phyloP scores from a whole-genome alignment of 2,797 vertebrate genomes.

The Apogon talboti region DNA sequence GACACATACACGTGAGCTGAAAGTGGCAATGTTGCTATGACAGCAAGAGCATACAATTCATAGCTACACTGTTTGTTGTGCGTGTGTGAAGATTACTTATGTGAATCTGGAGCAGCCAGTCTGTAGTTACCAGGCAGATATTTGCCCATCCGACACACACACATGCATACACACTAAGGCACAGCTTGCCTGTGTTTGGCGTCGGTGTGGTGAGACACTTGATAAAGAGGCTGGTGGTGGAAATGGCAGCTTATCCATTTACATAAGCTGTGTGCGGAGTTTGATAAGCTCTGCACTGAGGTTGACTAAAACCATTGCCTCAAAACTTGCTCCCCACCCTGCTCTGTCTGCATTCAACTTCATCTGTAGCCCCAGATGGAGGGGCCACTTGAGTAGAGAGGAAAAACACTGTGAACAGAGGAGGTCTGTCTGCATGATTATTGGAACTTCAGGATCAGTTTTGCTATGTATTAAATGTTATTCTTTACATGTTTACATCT shows the following conservation, averaged over 20 bases:
- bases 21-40: constrained; percentile 56
- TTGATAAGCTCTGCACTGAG: constrained; percentile 70
- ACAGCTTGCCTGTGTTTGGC: constrained; percentile 71
- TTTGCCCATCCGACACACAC: constrained; percentile 45
- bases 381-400: constrained; percentile 16
- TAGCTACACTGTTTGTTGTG: constrained; percentile 34
- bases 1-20: constrained; percentile 45
- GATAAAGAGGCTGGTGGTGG: constrained; percentile 71
- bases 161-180: constrained; percentile 35
- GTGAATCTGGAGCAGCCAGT: constrained; percentile 68
- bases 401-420: constrained; percentile 38
- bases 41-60: constrained; percentile 48
- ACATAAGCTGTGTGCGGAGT: constrained; percentile 73
- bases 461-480: constrained; percentile 17
- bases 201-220: constrained; percentile 63
- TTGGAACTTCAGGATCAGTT: constrained; percentile 30
- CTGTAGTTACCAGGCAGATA: constrained; percentile 79
- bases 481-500: too few relatives aligned
- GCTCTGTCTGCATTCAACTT: constrained; percentile 37
- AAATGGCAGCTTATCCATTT: constrained; percentile 78
- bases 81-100: constrained; percentile 62
- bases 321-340: constrained; percentile 58
- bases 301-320: constrained; percentile 51
- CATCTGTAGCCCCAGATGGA: constrained; percentile 28
- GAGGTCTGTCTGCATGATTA: constrained; percentile 24